Conservation (phyloP, 2,113 vertebrate species). For the Megaceryle maxima region DNA sequence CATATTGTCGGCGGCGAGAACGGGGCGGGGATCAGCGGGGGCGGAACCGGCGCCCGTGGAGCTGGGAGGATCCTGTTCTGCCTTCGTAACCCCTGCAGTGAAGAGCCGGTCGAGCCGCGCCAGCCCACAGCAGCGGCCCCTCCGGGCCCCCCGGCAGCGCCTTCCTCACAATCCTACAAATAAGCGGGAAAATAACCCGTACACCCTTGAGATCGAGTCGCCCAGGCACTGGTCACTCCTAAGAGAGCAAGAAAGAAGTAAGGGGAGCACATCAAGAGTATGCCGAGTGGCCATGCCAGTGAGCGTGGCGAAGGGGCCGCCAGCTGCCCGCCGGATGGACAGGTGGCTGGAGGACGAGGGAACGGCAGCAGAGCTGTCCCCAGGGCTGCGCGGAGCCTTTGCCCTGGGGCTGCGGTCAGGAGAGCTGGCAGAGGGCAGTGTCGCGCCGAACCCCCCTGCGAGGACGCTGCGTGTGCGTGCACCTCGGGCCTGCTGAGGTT, state of each 20-base stretch:
- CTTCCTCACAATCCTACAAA: too few species aligned
- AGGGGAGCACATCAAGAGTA: too few species aligned
- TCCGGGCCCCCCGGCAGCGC: accelerated
- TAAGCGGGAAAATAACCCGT: not conserved
- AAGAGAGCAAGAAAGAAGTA: not conserved
- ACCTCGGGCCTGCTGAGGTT: too few species aligned
- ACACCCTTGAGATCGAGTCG: accelerated
- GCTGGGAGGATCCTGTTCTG: not conserved
- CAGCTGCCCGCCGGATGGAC: not conserved
- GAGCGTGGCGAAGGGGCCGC: not conserved
- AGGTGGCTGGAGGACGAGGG: accelerated
- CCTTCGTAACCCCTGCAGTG: accelerated
- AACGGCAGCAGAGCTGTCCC: accelerated
- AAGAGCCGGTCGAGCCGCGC: too few species aligned
- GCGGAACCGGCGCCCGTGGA: accelerated
- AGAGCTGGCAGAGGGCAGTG: too few species aligned
- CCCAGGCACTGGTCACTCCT: not conserved
- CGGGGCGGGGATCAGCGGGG: accelerated
- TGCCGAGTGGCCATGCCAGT: too few species aligned
- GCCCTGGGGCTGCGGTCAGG: too few species aligned
- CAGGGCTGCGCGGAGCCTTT: too few species aligned
- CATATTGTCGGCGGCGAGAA: accelerated
- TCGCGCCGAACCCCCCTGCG: accelerated
- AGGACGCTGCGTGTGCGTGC: accelerated
- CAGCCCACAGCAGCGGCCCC: accelerated